Base-by-base conservation (phyloP, 2,797 vertebrate genomes). In the Triplophysa bombifrons region DNA sequence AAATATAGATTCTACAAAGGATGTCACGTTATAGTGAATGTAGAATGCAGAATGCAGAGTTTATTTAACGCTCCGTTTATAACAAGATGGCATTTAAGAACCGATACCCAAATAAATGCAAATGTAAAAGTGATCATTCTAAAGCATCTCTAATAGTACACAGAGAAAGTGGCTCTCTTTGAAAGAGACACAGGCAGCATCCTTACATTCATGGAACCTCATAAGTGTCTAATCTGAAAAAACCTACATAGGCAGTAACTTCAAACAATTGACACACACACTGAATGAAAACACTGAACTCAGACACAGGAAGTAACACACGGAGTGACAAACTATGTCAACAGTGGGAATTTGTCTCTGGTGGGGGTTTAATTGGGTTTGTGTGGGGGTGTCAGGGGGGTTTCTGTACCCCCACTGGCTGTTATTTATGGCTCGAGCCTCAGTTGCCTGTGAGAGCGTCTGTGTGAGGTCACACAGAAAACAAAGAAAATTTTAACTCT, bases 221-320 rank as follows among this genome's bases (percentile, higher is more conserved):
- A 51, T 6, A 51, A 17, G 50, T 17, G 17, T 6, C 50, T 51
- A 51, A 51, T 51, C 50, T 38, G 7, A 8, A 38, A 38, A 38
- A 38, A 6, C 30, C 34, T 38, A 7, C 34, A 38, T 38, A 38
- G 2, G 16, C 34, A 38, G 34, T 3, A 38, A 38, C 34, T 19
- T n/a, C 2, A 55, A 6, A 55, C n/a, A 55, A 51, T 17, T 1
- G 10, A 25, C 10, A 60, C 11, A 4, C 56, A 25, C 56, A 60
- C n/a, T 46, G 10, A 46, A 46, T 86, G 87, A 84, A 90, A 90
- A 90, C 27, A 41, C 38, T 41, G 9, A 61, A 60, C 17, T 17
- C 27, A 17, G 56, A 74, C 3, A 13, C 22, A 63, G 56, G 44
- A 70, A 38, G 19, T 55, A 30, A 64, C 72, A 75, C 55, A 58